Base-by-base conservation (phyloP, 1,140 invertebrate genomes). In the Notospermus geniculatus region DNA sequence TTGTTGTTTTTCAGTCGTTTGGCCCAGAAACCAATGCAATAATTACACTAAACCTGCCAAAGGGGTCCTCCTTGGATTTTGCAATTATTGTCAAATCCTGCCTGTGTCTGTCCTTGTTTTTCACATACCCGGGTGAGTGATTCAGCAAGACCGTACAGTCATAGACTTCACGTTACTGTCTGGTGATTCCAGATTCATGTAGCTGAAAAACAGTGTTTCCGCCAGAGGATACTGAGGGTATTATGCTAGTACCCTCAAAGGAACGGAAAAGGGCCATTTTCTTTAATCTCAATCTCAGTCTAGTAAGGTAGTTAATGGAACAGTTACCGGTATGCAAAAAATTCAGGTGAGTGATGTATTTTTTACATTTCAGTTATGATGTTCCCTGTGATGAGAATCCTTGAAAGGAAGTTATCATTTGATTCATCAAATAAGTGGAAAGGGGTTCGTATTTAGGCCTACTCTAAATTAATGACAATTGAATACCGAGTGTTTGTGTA, bases 41-140 rank as follows among this genome's bases (percentile, higher is more conserved):
- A 46, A 84, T 84, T 52, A 84, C 83, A 13, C 63, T 84, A 29
- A 84, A 84, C 71, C 68, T 84, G 30, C 80, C 81, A 36, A 75
- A 82, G 72, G 78, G 80, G 72, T 23, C 46, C 19, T 50, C 19
- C 4, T 28, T 83, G 13, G 77, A 82, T 67, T 83, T 83, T 69
- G 72, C 80, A 36, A 72, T 78, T 55, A 58, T 83, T 27, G 83
- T 84, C 7, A 84, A 82, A 61, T 74, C 74, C 23, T 83, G 77
- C 60, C 66, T 84, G 4, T 83, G 82, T 62, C 57, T 83, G 15
- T 77, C 81, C 1, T 67, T 84, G 23, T 84, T 82, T 68, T 83
- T 81, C 68, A 83, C 82, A 28, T 84, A 83, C 66, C 83, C 83
- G 46, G 72, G 75, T 77, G 65, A 67, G 71, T 61, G 36, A 19